Conservation (phyloP, 1,140 invertebrate species). For the Trichonephila inaurata region DNA sequence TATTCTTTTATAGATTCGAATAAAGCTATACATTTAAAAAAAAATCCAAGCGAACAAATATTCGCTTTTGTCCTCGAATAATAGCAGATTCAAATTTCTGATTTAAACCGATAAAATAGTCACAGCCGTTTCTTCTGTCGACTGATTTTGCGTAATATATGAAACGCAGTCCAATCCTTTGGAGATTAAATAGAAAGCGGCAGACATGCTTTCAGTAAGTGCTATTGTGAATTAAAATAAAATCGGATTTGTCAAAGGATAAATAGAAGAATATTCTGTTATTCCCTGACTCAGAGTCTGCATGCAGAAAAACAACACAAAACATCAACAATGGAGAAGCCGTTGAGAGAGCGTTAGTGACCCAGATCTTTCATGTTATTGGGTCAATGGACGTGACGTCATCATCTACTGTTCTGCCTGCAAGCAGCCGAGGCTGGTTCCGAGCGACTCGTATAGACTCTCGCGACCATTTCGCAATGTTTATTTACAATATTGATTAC, state of each 20-base stretch:
- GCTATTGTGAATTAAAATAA: not conserved
- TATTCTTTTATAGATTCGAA: too few species aligned
- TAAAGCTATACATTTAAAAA: too few species aligned
- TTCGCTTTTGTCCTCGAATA: too few species aligned
- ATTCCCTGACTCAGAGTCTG: not conserved
- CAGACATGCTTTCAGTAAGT: not conserved
- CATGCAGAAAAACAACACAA: not conserved
- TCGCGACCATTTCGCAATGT: not conserved
- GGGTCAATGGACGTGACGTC: conserved; percentile 7
- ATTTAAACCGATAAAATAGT: too few species aligned
- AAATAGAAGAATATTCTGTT: not conserved
- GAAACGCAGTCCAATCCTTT: not conserved
- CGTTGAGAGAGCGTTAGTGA: conserved; percentile 9
- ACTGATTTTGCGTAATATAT: too few species aligned
- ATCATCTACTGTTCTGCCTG: not conserved
- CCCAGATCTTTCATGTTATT: conserved; percentile 3
- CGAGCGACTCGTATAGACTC: not conserved
- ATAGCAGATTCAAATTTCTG: too few species aligned
- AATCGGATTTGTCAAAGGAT: not conserved
- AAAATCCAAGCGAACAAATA: too few species aligned
- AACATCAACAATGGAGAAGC: conserved; percentile 12
- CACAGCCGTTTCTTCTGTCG: too few species aligned
- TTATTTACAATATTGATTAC: conserved; percentile 19
- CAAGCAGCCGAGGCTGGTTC: conserved; percentile 3
- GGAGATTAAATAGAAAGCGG: not conserved